phyloP scores from a whole-genome alignment of 1,140 invertebrate species.

The Heterodera carotae region DNA sequence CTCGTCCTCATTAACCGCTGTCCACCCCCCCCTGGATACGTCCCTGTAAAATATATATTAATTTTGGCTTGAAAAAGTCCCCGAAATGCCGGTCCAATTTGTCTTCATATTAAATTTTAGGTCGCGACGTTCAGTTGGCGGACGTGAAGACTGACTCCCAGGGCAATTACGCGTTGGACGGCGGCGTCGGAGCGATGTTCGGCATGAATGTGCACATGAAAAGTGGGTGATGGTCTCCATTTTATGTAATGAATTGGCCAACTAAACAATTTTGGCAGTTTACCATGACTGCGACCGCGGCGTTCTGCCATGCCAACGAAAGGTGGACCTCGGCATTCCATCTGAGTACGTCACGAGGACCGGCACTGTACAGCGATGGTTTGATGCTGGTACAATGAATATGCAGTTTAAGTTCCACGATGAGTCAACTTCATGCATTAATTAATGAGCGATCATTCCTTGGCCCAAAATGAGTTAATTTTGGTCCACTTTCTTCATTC shows the following conservation, averaged over 20 bases:
- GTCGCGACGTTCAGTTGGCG: conserved; percentile 46
- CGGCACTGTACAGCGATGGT: conserved; percentile 51
- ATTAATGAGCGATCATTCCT: too few relatives aligned
- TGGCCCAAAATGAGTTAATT: too few relatives aligned
- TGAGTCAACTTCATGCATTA: background rate
- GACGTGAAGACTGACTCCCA: conserved; percentile 40
- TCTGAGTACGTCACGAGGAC: conserved; percentile 46
- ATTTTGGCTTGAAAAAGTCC: too few relatives aligned
- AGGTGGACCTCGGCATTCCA: conserved; percentile 54
- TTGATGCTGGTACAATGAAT: conserved; percentile 59
- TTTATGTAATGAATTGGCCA: background rate
- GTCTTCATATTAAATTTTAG: too few relatives aligned
- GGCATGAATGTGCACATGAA: conserved; percentile 45
- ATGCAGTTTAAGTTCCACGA: conserved; percentile 32
- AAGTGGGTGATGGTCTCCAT: conserved; percentile 1
- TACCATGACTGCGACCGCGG: conserved; percentile 54
- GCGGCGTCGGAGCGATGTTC: conserved; percentile 38
- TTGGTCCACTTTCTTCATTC: too few relatives aligned
- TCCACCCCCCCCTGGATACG: too few relatives aligned
- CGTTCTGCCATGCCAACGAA: conserved; percentile 42
- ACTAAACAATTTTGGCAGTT: background rate
- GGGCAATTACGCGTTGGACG: conserved; percentile 40
- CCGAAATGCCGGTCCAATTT: too few relatives aligned
- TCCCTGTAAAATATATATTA: too few relatives aligned
- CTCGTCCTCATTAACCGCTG: too few relatives aligned